Evolutionary conservation across 1,140 invertebrate genomes (phyloP).

Genomic region (Zeugodacus cucurbitae): DNA sequence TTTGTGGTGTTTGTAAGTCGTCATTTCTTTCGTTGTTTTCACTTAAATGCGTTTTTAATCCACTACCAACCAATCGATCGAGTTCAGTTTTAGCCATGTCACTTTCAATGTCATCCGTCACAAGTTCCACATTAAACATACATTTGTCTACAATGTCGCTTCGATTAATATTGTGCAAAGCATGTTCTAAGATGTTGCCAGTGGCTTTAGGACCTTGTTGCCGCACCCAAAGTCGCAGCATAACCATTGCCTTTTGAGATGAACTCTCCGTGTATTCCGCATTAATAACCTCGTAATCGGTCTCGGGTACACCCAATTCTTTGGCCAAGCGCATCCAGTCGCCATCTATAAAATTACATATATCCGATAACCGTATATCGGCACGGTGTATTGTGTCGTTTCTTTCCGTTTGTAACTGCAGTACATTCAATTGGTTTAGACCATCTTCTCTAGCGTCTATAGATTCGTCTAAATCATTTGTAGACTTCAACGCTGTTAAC

Average conservation of each 20-base stretch:
- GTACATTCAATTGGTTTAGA: background rate
- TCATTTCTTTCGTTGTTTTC: background rate
- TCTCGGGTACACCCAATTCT: conserved; percentile 83
- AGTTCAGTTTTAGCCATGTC: conserved; percentile 70
- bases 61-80: background rate
- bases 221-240: conserved; percentile 82
- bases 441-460: background rate
- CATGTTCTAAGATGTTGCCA: conserved; percentile 84
- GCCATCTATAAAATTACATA: conserved; percentile 87
- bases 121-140: conserved; percentile 82
- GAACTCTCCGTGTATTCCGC: conserved; percentile 82
- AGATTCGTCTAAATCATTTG: background rate
- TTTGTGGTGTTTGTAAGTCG: background rate
- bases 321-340: conserved; percentile 91
- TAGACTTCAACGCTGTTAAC: background rate
- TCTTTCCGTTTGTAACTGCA: background rate
- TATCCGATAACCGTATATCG: conserved; percentile 83
- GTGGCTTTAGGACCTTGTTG: conserved; percentile 70
- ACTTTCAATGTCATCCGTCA: conserved; percentile 83
- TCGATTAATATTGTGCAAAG: conserved; percentile 85
- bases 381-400: conserved; percentile 53
- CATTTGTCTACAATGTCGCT: conserved; percentile 82
- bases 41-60: background rate
- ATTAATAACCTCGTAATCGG: conserved; percentile 88
- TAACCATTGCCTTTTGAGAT: conserved; percentile 87